A percentile compares a stretch with the other conserved stretches of the same genome.
Evolutionary conservation across 2,888 invertebrate species (phyloP).

Genomic region (Leucophora obtusa): DNA sequence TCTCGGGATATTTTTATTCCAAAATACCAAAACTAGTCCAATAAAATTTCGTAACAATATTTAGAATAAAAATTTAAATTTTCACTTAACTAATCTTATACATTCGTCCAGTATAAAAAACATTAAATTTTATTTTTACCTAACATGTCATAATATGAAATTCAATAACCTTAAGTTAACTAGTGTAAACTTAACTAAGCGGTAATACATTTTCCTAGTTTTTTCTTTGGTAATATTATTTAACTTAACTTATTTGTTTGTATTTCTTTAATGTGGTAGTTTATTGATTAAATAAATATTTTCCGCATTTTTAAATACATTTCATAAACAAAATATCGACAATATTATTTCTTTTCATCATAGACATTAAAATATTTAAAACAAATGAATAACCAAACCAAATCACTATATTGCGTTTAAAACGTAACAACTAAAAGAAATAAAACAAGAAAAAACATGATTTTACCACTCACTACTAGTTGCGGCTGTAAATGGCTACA

Average conservation of each 20-base stretch:
- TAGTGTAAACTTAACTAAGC: not conserved
- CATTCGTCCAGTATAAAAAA: too few species aligned
- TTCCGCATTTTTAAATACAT: slow-evolving; percentile 28
- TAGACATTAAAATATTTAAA: not conserved
- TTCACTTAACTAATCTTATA: too few species aligned
- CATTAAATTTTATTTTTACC: too few species aligned
- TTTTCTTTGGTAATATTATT: too few species aligned
- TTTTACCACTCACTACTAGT: slow-evolving; percentile 34
- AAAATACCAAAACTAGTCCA: too few species aligned
- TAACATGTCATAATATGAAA: too few species aligned
- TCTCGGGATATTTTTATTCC: too few species aligned
- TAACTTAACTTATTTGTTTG: not conserved
- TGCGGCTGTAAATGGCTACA: slow-evolving; percentile 25
- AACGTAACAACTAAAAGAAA: slow-evolving; percentile 6
- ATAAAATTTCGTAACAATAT: too few species aligned
- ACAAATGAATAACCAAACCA: too few species aligned
- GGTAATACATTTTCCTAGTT: not conserved
- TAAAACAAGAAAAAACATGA: slow-evolving; percentile 16
- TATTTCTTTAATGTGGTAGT: not conserved
- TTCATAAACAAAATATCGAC: not conserved
- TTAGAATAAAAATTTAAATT: too few species aligned
- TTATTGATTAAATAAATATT: slow-evolving; percentile 32
- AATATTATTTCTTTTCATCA: slow-evolving; percentile 16
- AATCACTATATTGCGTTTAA: slow-evolving; percentile 21
- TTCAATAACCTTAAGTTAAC: not conserved